Base-by-base conservation (phyloP, 1,140 invertebrate genomes). In the Trypoxylus dichotomus region DNA sequence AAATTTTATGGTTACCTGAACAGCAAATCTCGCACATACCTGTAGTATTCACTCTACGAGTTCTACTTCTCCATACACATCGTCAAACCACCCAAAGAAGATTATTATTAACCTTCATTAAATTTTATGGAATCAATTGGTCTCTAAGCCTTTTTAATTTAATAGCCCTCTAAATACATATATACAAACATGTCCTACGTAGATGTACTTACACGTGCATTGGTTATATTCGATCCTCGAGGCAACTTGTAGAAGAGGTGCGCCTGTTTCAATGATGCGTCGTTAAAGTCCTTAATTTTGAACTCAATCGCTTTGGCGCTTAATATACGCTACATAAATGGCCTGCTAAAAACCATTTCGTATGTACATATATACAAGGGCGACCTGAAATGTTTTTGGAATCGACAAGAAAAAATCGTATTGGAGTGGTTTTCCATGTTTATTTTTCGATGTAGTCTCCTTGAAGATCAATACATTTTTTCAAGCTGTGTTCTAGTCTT, bases 81-180 rank as follows among this genome's bases (percentile, higher is more conserved):
- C 47, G 47, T 0, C 21, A 58, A 19, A 58, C 21, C 7, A 58
- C 47, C 47, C 15, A 13, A 58, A 58, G 47, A 58, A 58, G 15
- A 58, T 58, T 58, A 58, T 58, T 13, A 58, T 58, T 58, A 58
- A 58, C 15, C 47, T 58, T 58, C 47, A 58, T 58, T 58, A 58
- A 58, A 58, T 58, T 58, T 58, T 58, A 58, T 58, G 47, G 47
- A 58, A 19, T 58, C 47, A 58, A 58, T 58, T 21, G 47, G 47
- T 13, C 13, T 58, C 47, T 58, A 58, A 58, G 21, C 1, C 15
- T 58, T 58, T 58, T 58, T 58, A 58, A 19, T 19, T 5, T 58
- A 6, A 58, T 58, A 5, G 47, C 0, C 7, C 47, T 21, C 15
- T 21, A 58, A 21, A 1, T 58, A 58, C 21, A n/a, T 58, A 19